These are phyloP conservation scores for Microcebus lehilahytsara DNA, from an alignment of 2,113 vertebrate species.

Conservation along the genomic window DNA sequence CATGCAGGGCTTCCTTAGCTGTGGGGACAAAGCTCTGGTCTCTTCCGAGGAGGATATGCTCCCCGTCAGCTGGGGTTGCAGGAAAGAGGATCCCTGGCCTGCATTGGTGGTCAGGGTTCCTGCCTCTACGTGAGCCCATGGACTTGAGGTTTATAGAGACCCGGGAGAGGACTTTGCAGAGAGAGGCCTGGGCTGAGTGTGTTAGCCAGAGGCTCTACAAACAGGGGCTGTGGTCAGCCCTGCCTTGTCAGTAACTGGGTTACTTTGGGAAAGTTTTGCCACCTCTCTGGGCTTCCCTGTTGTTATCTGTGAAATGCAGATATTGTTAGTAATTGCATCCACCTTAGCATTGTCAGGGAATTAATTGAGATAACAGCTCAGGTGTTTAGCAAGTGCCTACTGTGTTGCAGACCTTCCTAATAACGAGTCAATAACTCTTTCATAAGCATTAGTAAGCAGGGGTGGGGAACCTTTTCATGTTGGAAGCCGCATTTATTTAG, in stretches of 20 bases:
- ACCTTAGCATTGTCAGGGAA: background rate
- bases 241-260: fast-evolving
- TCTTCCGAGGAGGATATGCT: fast-evolving
- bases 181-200: fast-evolving
- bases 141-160: fast-evolving
- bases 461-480: too few species aligned
- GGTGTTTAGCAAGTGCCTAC: too few species aligned
- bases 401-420: fast-evolving
- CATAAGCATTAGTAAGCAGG: background rate
- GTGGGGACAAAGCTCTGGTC: background rate
- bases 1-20: background rate
- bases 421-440: fast-evolving
- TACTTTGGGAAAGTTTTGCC: fast-evolving
- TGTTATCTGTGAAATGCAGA: too few species aligned
- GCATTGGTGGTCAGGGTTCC: background rate
- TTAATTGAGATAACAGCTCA: fast-evolving
- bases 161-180: too few species aligned
- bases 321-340: too few species aligned
- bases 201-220: background rate
- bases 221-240: background rate
- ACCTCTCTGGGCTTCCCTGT: background rate
- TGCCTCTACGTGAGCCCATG: fast-evolving
- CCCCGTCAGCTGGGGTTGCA: too few species aligned
- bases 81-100: too few species aligned
- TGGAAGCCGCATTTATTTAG: too few species aligned